phyloP scores from a whole-genome alignment of 2,888 invertebrate genomes.

The Diploptera punctata region DNA sequence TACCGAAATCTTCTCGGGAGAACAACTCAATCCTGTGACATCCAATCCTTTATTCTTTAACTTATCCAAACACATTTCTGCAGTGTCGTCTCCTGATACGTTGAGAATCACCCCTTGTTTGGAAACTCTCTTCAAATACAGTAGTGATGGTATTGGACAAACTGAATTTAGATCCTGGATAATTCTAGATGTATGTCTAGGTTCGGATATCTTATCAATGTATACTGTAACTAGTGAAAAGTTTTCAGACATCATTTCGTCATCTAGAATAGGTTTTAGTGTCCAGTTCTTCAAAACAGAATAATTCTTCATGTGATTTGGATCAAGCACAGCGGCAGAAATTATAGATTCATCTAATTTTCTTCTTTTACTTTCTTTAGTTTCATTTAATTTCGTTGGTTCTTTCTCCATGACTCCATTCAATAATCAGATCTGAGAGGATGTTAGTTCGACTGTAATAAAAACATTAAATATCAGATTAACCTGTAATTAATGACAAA shows the following conservation, averaged over 20 bases:
- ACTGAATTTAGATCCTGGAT: slow-evolving; percentile 65
- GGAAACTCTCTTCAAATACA: slow-evolving; percentile 76
- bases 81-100: slow-evolving; percentile 47
- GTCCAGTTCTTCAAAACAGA: slow-evolving; percentile 33
- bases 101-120: slow-evolving; percentile 64
- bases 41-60: slow-evolving; percentile 34
- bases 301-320: no score
- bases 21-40: slow-evolving; percentile 22
- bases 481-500: no score
- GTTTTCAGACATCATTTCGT: slow-evolving; percentile 31
- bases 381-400: no score
- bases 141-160: slow-evolving; percentile 65
- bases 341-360: background rate
- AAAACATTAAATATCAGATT: no score
- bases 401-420: no score
- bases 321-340: no score
- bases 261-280: slow-evolving; percentile 34
- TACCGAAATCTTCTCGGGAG: slow-evolving; percentile 67
- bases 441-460: no score
- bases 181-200: slow-evolving; percentile 66
- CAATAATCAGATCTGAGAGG: no score
- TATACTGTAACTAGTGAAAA: slow-evolving; percentile 62
- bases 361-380: background rate
- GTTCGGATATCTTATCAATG: slow-evolving; percentile 65
- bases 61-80: slow-evolving; percentile 34